Evolutionary conservation across 2,888 invertebrate genomes (phyloP), one percentile per base, ranked within the genome.

Genomic region (Pegoplata infirma): DNA sequence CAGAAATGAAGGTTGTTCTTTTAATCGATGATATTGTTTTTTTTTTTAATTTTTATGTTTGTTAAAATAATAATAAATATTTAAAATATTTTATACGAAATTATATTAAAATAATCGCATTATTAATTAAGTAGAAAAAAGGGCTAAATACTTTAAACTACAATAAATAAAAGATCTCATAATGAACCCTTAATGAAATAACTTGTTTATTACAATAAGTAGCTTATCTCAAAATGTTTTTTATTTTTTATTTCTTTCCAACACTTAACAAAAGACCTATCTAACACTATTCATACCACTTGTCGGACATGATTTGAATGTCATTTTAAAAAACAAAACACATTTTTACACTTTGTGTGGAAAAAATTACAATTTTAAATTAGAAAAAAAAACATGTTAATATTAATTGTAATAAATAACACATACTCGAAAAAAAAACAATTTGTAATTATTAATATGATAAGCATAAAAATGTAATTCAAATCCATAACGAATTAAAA

Each of bases 31-130:
- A n/a, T n/a, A n/a, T n/a, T n/a, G n/a, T n/a, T n/a, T n/a, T n/a
- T n/a, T n/a, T n/a, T n/a, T n/a, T n/a, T n/a, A n/a, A n/a, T n/a
- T n/a, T n/a, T n/a, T n/a, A n/a, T n/a, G n/a, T n/a, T n/a, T n/a
- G n/a, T n/a, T n/a, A n/a, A n/a, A n/a, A n/a, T n/a, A n/a, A n/a
- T n/a, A n/a, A n/a, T n/a, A n/a, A n/a, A n/a, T n/a, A n/a, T n/a
- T n/a, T n/a, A n/a, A n/a, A n/a, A n/a, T n/a, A n/a, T n/a, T n/a
- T 53, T 61, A 53, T 25, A 46, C 36, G 3, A 47, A 63, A 63
- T 55, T 55, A 73, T n/a, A n/a, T 56, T 40, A 10, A 47, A 40
- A 19, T 64, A 64, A 73, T 73, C 64, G 36, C 14, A 55, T 63
- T 56, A 73, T 58, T 64, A 25, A 49, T 40, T 64, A 25, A 40